phyloP scores from a whole-genome alignment of 1,140 invertebrate genomes.

The Drosophila tristis region DNA sequence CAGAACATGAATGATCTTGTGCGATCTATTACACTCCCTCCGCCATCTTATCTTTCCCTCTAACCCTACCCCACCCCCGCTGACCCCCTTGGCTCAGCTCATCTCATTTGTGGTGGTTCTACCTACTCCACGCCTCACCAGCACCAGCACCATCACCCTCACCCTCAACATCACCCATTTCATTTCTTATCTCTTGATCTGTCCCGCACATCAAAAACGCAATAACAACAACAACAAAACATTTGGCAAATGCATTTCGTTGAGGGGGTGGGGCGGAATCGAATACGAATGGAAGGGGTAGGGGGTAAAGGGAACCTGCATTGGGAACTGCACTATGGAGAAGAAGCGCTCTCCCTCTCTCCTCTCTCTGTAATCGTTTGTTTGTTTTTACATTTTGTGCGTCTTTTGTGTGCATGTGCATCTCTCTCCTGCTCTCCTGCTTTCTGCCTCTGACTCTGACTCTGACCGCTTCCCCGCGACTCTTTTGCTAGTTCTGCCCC shows the following conservation, averaged over 20 bases:
- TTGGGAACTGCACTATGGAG: constrained; percentile 17
- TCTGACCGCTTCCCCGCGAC: too few species aligned
- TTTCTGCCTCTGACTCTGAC: background rate
- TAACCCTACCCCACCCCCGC: background rate
- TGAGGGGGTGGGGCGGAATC: background rate
- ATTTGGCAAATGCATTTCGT: constrained; percentile 45
- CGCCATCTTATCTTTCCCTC: constrained; percentile 9
- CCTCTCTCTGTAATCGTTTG: constrained; percentile 29
- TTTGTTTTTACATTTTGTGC: constrained; percentile 50
- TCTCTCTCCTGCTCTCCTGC: constrained; percentile 15
- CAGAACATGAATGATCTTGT: constrained; percentile 33
- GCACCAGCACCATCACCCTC: too few species aligned
- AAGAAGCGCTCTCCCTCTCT: constrained; percentile 6
- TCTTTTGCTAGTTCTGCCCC: too few species aligned
- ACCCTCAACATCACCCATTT: too few species aligned
- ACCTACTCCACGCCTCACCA: too few species aligned
- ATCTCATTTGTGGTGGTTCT: too few species aligned
- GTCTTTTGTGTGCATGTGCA: constrained; percentile 27
- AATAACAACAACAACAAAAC: constrained; percentile 27
- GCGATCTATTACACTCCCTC: background rate
- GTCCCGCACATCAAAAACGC: constrained; percentile 41
- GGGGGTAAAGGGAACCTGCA: too few species aligned
- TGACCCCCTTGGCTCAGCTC: background rate
- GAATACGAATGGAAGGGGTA: too few species aligned
- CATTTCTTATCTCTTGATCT: too few species aligned